phyloP scores from a whole-genome alignment of 2,113 vertebrate species.

The Chionomys nivalis region DNA sequence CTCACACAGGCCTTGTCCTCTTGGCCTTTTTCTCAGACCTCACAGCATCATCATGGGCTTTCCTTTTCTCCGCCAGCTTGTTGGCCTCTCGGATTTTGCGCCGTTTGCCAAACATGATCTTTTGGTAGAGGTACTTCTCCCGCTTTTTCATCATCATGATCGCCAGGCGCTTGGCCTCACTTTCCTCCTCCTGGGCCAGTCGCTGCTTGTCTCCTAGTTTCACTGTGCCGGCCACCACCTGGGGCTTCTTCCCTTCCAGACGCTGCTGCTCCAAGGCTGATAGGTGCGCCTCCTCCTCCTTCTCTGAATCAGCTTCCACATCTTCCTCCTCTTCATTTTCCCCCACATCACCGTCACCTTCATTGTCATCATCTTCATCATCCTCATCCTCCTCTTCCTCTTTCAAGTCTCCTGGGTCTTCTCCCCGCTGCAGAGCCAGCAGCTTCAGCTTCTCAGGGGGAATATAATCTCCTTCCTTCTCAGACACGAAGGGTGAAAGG shows the following conservation, averaged over 20 bases:
- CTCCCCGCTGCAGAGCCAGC: no score
- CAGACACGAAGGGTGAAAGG: no score
- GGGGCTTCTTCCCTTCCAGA: no score
- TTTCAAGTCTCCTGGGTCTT: no score
- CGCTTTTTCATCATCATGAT: conserved; percentile 99
- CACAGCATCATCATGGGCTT: conserved; percentile 90
- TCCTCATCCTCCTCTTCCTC: no score
- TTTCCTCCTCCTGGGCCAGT: conserved; percentile 92
- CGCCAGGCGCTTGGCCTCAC: conserved; percentile 95
- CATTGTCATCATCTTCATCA: no score
- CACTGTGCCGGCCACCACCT: no score
- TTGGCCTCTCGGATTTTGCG: conserved; percentile 94
- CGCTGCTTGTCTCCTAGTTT: conserved; percentile 86
- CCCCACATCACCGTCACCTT: no score
- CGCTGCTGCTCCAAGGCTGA: no score
- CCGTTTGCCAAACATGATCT: conserved; percentile 99
- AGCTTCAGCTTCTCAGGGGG: no score
- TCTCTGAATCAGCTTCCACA: background rate
- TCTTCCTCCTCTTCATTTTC: conserved; percentile 46
- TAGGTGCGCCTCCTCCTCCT: no score
- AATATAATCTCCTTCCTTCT: no score
- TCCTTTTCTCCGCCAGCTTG: conserved; percentile 95
- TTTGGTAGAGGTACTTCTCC: conserved; percentile 97
- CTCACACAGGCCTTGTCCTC: conserved; percentile 80
- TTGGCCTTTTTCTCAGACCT: conserved; percentile 91